Percentiles rank a stretch among this genome's conserved stretches.
Conservation (phyloP, 2,113 vertebrate species). For the Dipodomys merriami region DNA sequence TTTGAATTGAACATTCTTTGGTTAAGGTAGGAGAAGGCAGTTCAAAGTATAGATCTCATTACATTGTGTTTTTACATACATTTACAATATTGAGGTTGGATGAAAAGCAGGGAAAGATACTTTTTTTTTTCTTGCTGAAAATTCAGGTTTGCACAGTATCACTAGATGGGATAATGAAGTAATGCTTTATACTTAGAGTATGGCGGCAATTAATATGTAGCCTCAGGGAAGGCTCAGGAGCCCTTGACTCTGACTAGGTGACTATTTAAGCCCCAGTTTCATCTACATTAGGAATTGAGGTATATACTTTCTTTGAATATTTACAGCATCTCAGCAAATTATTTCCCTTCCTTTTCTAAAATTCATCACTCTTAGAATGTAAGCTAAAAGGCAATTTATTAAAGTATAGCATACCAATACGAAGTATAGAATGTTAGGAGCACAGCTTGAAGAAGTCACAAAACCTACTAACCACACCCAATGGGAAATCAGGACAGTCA, state of each 20-base stretch:
- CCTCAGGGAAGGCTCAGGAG: conserved; percentile 75
- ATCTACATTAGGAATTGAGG: conserved; percentile 62
- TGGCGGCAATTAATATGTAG: conserved; percentile 64
- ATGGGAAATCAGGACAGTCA: not conserved
- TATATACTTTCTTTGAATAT: conserved; percentile 80
- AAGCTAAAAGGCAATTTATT: not conserved
- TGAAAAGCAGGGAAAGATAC: not conserved
- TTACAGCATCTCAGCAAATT: not conserved
- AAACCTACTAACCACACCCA: not conserved
- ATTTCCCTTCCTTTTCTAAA: not conserved
- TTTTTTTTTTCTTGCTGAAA: not conserved
- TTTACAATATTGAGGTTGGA: conserved; percentile 17
- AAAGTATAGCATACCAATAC: not conserved
- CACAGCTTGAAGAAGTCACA: not conserved
- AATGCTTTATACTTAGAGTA: not conserved
- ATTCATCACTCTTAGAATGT: not conserved
- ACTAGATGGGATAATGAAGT: not conserved
- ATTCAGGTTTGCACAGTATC: not conserved
- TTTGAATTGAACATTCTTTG: not conserved
- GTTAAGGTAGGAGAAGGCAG: accelerated
- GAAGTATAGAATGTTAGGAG: not conserved
- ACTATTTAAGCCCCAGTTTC: conserved; percentile 68
- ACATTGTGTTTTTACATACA: not conserved
- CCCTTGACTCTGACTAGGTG: conserved; percentile 38
- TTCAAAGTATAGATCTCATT: not conserved